Conservation (phyloP, 2,113 vertebrate genomes). For the Zeus faber region DNA sequence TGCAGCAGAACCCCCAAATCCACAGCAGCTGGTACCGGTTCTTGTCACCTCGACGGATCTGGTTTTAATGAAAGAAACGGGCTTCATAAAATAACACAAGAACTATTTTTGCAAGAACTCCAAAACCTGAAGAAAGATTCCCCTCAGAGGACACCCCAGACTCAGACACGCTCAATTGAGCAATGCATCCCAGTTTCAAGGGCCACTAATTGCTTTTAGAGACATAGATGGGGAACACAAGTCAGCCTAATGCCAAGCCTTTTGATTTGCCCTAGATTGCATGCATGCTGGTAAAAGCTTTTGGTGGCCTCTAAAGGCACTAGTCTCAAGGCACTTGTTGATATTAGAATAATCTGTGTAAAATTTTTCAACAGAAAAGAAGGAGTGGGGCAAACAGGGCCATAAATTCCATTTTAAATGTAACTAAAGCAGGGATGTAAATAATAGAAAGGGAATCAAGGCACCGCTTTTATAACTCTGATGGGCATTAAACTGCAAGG, state of each 20-base stretch:
- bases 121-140: conserved; percentile 50
- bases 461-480: conserved; percentile 2
- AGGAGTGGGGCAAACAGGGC: conserved; percentile 26
- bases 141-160: conserved; percentile 17
- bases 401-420: conserved; percentile 18
- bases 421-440: conserved; percentile 13
- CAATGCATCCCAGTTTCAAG: conserved; percentile 34
- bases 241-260: conserved; percentile 47
- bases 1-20: conserved; percentile 29
- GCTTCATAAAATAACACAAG: conserved; percentile 53
- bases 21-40: conserved; percentile 29
- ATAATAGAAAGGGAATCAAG: neutral
- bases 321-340: conserved; percentile 64
- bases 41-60: conserved; percentile 55
- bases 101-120: conserved; percentile 39
- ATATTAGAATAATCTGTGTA: conserved; percentile 56
- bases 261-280: conserved; percentile 60
- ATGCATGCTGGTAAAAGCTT: conserved; percentile 68
- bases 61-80: conserved; percentile 63
- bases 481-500: conserved; percentile 14
- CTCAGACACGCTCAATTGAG: conserved; percentile 36
- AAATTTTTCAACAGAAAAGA: conserved; percentile 37
- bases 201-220: conserved; percentile 69
- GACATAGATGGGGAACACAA: conserved; percentile 57
- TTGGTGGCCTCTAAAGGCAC: conserved; percentile 47